Evolutionary conservation across 2,888 invertebrate genomes (phyloP), one percentile per base, ranked within the genome.

Genomic region (Rhagonycha lutea): DNA sequence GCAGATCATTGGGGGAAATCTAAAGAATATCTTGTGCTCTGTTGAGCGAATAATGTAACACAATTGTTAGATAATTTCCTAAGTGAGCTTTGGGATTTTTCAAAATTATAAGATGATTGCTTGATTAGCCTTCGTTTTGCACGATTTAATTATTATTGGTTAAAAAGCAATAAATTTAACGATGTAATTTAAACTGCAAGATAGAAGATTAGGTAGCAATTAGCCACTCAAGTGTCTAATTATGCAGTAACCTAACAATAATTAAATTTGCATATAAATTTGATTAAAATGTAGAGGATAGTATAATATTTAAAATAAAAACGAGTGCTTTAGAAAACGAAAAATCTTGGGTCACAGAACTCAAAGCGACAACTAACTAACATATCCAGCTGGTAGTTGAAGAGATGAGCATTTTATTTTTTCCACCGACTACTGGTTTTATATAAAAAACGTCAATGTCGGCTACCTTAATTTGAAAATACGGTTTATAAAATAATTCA

Each of bases 381-480:
- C 74, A 72, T 77, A 74, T 69, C 65, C 77, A 65, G 72, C 77
- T 77, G 72, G 68, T 68, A 26, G 18, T 32, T 47, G 18, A 62
- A 61, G 72, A 74, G 71, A 77, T 77, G 77, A 75, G 74, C 72
- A 75, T 75, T 77, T 75, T 75, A 73, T 77, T 85, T 65, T 86
- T 85, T 82, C 85, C 86, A 82, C 83, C 84, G 87, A 87, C 87
- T 87, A 87, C 87, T 87, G 87, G 87, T 87, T 87, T 87, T 87
- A 84, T 85, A 86, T 86, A 86, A 87, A 86, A 85, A 85, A 85
- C 85, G 47, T 47, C 47, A 85, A 84, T 84, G 85, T 85, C 85
- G 85, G 86, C 86, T 83, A 82, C 83, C 85, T 86, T 86, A 87
- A 87, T 87, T 87, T 87, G 86, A 87, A 87, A 86, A 87, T 86